phyloP scores from a whole-genome alignment of 2,888 invertebrate genomes.

The Ennomos quercinarius region DNA sequence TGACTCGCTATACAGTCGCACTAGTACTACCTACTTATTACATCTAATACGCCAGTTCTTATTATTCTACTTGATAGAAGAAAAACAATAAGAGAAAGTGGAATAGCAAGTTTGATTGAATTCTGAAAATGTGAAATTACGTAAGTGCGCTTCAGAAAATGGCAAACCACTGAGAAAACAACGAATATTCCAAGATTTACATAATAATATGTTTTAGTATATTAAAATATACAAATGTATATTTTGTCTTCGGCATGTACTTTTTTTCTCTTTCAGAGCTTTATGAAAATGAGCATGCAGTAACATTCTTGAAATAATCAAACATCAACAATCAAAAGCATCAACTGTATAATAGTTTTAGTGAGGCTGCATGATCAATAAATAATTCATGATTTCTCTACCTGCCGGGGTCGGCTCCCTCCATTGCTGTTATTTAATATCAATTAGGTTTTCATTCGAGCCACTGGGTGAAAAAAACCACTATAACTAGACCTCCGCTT shows the following conservation, averaged over 20 bases:
- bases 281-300: too few relatives aligned
- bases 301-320: neutral
- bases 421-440: slow-evolving; percentile 69
- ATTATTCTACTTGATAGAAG: slow-evolving; percentile 52
- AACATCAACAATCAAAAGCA: slow-evolving; percentile 48
- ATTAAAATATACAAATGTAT: too few relatives aligned
- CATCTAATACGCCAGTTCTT: slow-evolving; percentile 30
- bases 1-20: slow-evolving; percentile 50
- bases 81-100: slow-evolving; percentile 52
- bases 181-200: too few relatives aligned
- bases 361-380: slow-evolving; percentile 40
- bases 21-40: slow-evolving; percentile 43
- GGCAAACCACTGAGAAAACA: slow-evolving; percentile 1
- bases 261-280: too few relatives aligned
- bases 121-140: slow-evolving; percentile 46
- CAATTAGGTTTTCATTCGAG: slow-evolving; percentile 56
- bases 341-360: slow-evolving; percentile 50
- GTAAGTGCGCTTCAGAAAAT: slow-evolving; percentile 41
- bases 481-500: neutral
- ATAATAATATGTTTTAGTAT: too few relatives aligned
- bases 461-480: slow-evolving; percentile 37
- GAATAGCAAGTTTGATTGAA: slow-evolving; percentile 44
- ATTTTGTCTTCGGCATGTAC: too few relatives aligned
- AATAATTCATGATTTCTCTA: slow-evolving; percentile 51
- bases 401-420: slow-evolving; percentile 48